Percentiles rank a stretch among this genome's conserved stretches.
Evolutionary conservation across 2,888 invertebrate species (phyloP).

Genomic region (Myopa testacea): DNA sequence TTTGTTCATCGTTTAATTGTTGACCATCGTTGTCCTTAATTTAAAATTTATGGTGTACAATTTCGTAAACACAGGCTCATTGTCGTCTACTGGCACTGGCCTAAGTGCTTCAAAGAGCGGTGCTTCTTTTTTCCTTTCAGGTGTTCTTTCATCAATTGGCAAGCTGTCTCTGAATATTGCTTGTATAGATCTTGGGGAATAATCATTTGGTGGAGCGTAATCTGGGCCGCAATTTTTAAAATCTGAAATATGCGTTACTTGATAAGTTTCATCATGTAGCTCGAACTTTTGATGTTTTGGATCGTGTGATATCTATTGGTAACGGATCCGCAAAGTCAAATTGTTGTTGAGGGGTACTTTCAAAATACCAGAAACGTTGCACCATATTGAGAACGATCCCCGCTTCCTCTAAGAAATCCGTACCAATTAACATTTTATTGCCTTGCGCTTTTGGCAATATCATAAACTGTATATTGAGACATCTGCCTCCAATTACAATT

Average conservation of each 20-base stretch:
- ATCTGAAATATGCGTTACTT: too few species aligned
- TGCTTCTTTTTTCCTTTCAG: too few species aligned
- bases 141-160: neutral
- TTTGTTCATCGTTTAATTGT: neutral
- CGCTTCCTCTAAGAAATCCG: conserved; percentile 43
- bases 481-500: conserved; percentile 43
- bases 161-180: conserved; percentile 38
- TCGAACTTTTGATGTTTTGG: neutral
- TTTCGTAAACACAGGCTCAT: too few species aligned
- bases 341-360: conserved; percentile 28
- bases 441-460: conserved; percentile 39
- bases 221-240: too few species aligned
- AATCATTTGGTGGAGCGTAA: neutral
- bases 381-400: conserved; percentile 46
- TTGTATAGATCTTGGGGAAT: conserved; percentile 27
- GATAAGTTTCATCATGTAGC: too few species aligned
- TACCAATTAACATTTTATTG: conserved; percentile 43
- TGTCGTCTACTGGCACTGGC: too few species aligned
- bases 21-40: too few species aligned
- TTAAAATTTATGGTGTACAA: too few species aligned
- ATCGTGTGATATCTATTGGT: conserved; percentile 7
- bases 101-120: neutral
- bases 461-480: conserved; percentile 42
- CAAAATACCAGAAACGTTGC: conserved; percentile 44
- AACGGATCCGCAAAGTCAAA: conserved; percentile 40